Evolutionary conservation across 2,888 invertebrate genomes (phyloP).

Genomic region (Diplazon laetatorius): DNA sequence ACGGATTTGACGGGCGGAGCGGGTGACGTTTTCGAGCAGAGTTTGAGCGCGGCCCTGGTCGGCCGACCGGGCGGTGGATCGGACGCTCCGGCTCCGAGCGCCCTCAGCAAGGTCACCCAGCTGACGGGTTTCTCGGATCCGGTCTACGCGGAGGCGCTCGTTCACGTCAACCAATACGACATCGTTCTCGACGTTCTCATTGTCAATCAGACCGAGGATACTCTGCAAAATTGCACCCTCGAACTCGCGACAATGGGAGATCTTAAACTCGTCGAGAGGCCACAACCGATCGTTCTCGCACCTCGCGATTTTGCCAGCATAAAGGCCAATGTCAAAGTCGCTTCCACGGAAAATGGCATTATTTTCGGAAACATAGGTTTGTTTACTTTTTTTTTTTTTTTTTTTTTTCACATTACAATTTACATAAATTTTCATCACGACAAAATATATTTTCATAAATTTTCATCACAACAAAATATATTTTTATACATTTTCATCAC

Average conservation of each 20-base stretch:
- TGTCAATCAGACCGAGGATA: conserved; percentile 99
- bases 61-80: conserved; percentile 84
- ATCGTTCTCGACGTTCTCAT: conserved; percentile 99
- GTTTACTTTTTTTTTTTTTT: neutral
- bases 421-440: too few species aligned
- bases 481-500: too few species aligned
- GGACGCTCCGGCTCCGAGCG: conserved; percentile 85
- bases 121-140: conserved; percentile 99
- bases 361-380: conserved; percentile 99
- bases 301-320: conserved; percentile 99
- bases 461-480: too few species aligned
- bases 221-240: conserved; percentile 98
- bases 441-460: too few species aligned
- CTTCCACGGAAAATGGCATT: conserved; percentile 99
- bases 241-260: conserved; percentile 99
- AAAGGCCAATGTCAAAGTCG: conserved; percentile 99
- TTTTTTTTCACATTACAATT: neutral
- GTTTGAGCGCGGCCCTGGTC: conserved; percentile 94
- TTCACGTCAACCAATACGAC: conserved; percentile 99
- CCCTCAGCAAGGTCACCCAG: conserved; percentile 93
- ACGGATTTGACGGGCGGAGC: conserved; percentile 85
- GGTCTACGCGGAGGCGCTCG: conserved; percentile 99
- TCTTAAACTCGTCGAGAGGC: conserved; percentile 98
- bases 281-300: conserved; percentile 96
- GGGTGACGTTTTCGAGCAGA: conserved; percentile 96